Evolutionary conservation across 2,797 vertebrate species (phyloP).

Genomic region (Semaprochilodus insignis): DNA sequence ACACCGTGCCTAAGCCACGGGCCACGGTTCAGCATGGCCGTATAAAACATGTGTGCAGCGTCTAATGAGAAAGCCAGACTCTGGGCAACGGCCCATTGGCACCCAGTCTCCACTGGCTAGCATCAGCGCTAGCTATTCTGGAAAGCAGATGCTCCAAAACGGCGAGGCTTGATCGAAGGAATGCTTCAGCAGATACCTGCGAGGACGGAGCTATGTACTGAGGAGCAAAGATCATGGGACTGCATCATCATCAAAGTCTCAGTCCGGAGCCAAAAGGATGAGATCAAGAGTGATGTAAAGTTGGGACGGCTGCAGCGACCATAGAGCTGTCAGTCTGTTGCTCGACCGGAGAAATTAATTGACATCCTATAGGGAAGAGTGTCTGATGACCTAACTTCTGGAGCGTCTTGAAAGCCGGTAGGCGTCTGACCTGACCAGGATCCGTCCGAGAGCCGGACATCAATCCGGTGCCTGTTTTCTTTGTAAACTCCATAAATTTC

Average conservation of each 20-base stretch:
- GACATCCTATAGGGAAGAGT: conserved; percentile 55
- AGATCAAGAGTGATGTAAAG: conserved; percentile 52
- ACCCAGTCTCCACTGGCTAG: conserved; percentile 42
- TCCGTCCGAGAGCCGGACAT: conserved; percentile 56
- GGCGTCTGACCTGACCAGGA: conserved; percentile 53
- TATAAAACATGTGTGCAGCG: conserved; percentile 45
- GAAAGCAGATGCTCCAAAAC: conserved; percentile 41
- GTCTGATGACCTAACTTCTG: conserved; percentile 75
- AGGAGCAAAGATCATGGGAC: conserved; percentile 4
- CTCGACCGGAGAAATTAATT: conserved; percentile 62
- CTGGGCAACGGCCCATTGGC: conserved; percentile 21
- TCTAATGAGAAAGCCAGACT: conserved; percentile 58
- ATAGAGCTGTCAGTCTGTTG: conserved; percentile 10
- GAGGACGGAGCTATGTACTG: conserved; percentile 35
- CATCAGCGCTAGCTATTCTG: conserved; percentile 25
- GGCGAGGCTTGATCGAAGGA: background rate
- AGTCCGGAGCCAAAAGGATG: conserved; percentile 32
- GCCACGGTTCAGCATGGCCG: conserved; percentile 6
- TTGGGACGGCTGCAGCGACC: conserved; percentile 35
- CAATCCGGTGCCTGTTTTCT: conserved; percentile 64
- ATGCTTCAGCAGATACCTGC: conserved; percentile 50
- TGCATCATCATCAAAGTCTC: conserved; percentile 26
- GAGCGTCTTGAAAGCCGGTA: conserved; percentile 65
- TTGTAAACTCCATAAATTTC: conserved; percentile 49
- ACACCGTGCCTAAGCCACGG: conserved; percentile 17